phyloP scores from a whole-genome alignment of 2,797 vertebrate genomes.

The Siniperca obscura region DNA sequence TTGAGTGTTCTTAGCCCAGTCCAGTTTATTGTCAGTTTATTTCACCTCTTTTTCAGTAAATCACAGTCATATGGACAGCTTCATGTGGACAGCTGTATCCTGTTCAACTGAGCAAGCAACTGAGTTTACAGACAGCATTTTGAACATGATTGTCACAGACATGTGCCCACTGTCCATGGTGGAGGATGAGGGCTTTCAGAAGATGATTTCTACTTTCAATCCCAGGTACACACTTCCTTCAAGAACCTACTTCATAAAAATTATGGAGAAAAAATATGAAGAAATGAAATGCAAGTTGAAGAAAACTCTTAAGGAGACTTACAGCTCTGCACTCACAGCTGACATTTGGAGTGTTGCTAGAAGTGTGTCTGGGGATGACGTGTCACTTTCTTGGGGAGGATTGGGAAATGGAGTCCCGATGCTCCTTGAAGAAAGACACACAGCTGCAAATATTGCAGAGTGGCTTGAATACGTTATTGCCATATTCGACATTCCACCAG shows the following conservation, averaged over 20 bases:
- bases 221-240: neutral
- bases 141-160: conserved; percentile 7
- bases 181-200: conserved; percentile 21
- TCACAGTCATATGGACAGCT: too few species aligned
- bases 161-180: conserved; percentile 3
- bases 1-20: too few species aligned
- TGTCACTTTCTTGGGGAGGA: conserved; percentile 23
- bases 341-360: conserved; percentile 27
- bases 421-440: conserved; percentile 29
- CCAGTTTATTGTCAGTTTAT: too few species aligned
- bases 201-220: conserved; percentile 11
- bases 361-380: neutral
- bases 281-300: neutral
- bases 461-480: conserved; percentile 39
- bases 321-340: neutral
- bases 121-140: neutral
- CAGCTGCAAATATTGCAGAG: conserved; percentile 38
- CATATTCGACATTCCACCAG: conserved; percentile 41
- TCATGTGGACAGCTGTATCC: too few species aligned
- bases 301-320: too few species aligned
- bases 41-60: too few species aligned
- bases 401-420: conserved; percentile 17
- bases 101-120: too few species aligned
- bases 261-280: conserved; percentile 11
- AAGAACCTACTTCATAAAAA: neutral